A percentile compares a stretch with the other conserved stretches of the same genome.
phyloP scores from a whole-genome alignment of 2,113 vertebrate species.

The Trachemys scripta region DNA sequence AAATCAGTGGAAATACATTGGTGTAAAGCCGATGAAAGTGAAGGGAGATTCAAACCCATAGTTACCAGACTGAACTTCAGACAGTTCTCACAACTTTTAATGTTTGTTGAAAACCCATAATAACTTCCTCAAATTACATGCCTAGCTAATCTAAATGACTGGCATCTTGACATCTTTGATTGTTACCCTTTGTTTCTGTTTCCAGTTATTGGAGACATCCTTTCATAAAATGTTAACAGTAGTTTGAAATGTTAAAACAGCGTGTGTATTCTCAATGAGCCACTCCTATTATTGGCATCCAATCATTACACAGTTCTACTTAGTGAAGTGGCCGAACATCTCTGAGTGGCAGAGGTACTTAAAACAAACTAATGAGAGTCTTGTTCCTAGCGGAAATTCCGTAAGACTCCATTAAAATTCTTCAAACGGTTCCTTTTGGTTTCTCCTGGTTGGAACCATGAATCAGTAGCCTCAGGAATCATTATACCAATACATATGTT shows the following conservation, averaged over 20 bases:
- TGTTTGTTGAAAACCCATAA: background rate
- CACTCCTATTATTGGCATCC: slow-evolving; percentile 1
- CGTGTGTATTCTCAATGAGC: background rate
- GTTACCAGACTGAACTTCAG: background rate
- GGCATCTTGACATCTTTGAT: background rate
- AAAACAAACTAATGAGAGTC: background rate
- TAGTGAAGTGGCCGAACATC: rapidly evolving
- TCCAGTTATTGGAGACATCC: background rate
- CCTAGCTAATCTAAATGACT: background rate
- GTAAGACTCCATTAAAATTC: background rate
- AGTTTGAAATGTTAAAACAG: background rate
- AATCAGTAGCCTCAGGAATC: background rate
- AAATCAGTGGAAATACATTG: background rate
- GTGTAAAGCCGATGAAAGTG: background rate
- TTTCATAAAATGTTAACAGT: background rate
- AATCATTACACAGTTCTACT: background rate
- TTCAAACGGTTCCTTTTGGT: background rate
- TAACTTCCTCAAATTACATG: slow-evolving; percentile 17
- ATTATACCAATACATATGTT: background rate
- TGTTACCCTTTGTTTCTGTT: background rate
- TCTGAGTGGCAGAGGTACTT: slow-evolving; percentile 10
- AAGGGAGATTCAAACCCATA: background rate
- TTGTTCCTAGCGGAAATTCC: slow-evolving; percentile 14
- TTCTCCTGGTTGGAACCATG: background rate
- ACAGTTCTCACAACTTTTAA: background rate